phyloP scores from a whole-genome alignment of 2,113 vertebrate species.

The Oryctolagus cuniculus region DNA sequence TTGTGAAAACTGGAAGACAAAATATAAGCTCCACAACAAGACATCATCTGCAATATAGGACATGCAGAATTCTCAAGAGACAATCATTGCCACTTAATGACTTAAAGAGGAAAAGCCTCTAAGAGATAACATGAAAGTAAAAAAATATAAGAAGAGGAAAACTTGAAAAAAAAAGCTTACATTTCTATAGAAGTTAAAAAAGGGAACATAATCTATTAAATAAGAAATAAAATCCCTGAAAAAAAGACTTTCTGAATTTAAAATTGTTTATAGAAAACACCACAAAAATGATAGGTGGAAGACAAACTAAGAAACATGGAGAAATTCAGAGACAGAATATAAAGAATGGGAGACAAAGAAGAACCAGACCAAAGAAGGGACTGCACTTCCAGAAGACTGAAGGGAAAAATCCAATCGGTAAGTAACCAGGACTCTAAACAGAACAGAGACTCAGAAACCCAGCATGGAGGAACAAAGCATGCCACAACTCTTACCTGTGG shows the following conservation, averaged over 20 bases:
- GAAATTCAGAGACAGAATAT: background rate
- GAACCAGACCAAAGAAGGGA: too few relatives aligned
- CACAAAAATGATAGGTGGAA: constrained; percentile 8
- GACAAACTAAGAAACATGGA: background rate
- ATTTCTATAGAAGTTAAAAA: background rate
- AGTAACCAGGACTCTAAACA: too few relatives aligned
- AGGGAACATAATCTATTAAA: background rate
- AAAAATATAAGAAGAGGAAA: constrained; percentile 12
- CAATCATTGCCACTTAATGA: background rate
- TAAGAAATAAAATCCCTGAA: background rate
- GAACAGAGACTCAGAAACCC: too few relatives aligned
- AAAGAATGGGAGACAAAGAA: background rate
- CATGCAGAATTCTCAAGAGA: background rate
- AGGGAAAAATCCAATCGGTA: too few relatives aligned
- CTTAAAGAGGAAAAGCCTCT: background rate
- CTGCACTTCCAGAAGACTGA: too few relatives aligned
- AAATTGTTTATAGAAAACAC: constrained; percentile 6
- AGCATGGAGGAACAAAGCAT: too few relatives aligned
- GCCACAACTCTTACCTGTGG: too few relatives aligned
- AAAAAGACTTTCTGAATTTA: background rate
- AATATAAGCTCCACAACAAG: background rate
- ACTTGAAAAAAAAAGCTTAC: background rate
- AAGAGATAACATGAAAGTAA: background rate
- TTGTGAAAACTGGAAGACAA: background rate
- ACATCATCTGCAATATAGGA: background rate